Percentiles rank a stretch among this genome's conserved stretches.
phyloP scores from a whole-genome alignment of 1,140 invertebrate genomes.

The Lordiphosa clarofinis region DNA sequence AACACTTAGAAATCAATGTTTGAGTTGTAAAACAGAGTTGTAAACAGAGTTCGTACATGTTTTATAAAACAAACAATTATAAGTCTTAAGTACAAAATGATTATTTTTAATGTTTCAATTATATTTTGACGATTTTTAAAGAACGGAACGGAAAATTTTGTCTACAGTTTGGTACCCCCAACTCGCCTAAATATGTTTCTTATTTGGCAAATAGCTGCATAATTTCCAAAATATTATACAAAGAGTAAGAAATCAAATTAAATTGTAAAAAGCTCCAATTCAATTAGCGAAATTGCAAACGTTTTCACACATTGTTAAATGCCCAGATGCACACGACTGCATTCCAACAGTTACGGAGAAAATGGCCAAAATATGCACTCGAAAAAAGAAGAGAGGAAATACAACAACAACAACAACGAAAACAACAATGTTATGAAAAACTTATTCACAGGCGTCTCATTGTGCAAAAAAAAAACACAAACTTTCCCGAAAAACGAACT shows the following conservation, averaged over 20 bases:
- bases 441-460: slow-evolving; percentile 20
- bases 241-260: slow-evolving; percentile 23
- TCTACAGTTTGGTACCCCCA: no score
- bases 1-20: no score
- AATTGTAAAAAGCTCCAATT: slow-evolving; percentile 44
- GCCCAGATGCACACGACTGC: slow-evolving; percentile 41
- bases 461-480: slow-evolving; percentile 22
- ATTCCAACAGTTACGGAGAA: slow-evolving; percentile 3
- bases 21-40: no score
- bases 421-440: slow-evolving; percentile 10
- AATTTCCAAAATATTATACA: background rate
- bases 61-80: no score
- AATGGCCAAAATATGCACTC: slow-evolving; percentile 17
- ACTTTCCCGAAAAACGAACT: slow-evolving; percentile 26
- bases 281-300: slow-evolving; percentile 63
- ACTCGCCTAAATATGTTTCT: no score
- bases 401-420: slow-evolving; percentile 10
- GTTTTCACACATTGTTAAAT: slow-evolving; percentile 67
- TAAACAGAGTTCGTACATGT: no score
- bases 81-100: no score
- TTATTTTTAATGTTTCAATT: no score
- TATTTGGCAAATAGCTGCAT: background rate
- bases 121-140: no score
- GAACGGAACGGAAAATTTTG: no score
- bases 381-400: no score